Base-by-base conservation (phyloP, 30 jellyfish, hydroid and myxozoan genomes). In the Haliclystus octoradiatus region DNA sequence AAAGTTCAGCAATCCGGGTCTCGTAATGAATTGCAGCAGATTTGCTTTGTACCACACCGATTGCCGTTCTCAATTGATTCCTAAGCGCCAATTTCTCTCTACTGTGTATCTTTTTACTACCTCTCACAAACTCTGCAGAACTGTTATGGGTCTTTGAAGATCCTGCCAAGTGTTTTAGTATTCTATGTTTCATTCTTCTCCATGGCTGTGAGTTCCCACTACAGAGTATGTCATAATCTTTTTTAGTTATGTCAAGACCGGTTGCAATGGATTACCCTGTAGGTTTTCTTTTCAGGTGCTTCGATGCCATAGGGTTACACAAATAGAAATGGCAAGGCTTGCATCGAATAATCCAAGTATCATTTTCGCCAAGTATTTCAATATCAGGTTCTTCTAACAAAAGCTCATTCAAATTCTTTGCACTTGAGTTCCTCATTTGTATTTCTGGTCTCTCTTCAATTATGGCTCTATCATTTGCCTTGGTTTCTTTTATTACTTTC, bases 1-100 rank as follows among this genome's bases (percentile, higher is more conserved):
- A 50, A 28, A 68, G 68, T 27, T 33, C 77, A 15, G 77, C 77
- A 34, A 68, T 33, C 9, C 77, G 2, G 46, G 69, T 46, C 25
- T 68, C 68, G 30, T 68, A 68, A 2, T 68, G 77, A 9, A 68
- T 2, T 4, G 66, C 67, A 33, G 75, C 75, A 3, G 75, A 9
- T 24, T 65, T 65, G 2, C 50, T 31, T 26, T 65, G 27, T 2
- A 65, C 75, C n/a, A 65, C 66, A 3, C 66, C 65, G 22, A 65
- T 34, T 4, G 66, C 75, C 2, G 62, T 31, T 4, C 75, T 30
- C 23, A 65, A 28, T 62, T 65, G 75, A 65, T 65, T 65, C 26
- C 31, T 28, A 31, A 65, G 34, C 2, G 31, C 75, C 9, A 31
- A 3, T 4, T 34, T 65, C 25, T 28, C 15, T 33, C 27, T 31